Conservation (phyloP, 2,113 vertebrate species). For the Entosphenus tridentatus region DNA sequence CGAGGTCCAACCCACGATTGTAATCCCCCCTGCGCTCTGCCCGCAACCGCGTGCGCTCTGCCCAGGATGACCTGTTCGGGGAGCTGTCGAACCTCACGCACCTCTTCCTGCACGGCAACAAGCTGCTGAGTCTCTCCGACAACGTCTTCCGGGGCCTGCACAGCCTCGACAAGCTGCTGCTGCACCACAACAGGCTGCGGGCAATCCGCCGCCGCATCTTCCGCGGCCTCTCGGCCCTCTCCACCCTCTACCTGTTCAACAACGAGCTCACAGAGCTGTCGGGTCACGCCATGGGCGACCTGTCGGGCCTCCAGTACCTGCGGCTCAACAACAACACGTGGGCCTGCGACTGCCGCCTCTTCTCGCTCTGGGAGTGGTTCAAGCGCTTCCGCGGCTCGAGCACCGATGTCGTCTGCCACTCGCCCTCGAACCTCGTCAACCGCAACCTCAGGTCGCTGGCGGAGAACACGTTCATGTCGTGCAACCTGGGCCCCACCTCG, state of each 20-base stretch:
- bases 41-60: not conserved
- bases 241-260: slow-evolving; percentile 83
- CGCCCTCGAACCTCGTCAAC: slow-evolving; percentile 29
- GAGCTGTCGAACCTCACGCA: slow-evolving; percentile 91
- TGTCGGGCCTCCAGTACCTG: slow-evolving; percentile 68
- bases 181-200: slow-evolving; percentile 85
- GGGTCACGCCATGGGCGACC: slow-evolving; percentile 43
- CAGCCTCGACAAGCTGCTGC: slow-evolving; percentile 64
- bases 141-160: slow-evolving; percentile 74
- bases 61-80: slow-evolving; percentile 71
- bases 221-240: slow-evolving; percentile 66
- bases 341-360: slow-evolving; percentile 66
- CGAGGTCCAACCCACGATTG: too few relatives aligned
- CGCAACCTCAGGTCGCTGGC: slow-evolving; percentile 52
- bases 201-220: slow-evolving; percentile 67
- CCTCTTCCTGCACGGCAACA: slow-evolving; percentile 85
- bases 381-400: slow-evolving; percentile 64
- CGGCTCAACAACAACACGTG: slow-evolving; percentile 81
- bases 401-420: slow-evolving; percentile 38
- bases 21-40: too few relatives aligned
- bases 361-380: slow-evolving; percentile 84
- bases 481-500: not conserved
- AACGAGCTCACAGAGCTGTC: slow-evolving; percentile 67
- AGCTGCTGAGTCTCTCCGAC: slow-evolving; percentile 66
- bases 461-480: slow-evolving; percentile 14